These are phyloP conservation scores for Lycaon pictus DNA, from an alignment of 2,113 vertebrate genomes.

Conservation along the genomic window DNA sequence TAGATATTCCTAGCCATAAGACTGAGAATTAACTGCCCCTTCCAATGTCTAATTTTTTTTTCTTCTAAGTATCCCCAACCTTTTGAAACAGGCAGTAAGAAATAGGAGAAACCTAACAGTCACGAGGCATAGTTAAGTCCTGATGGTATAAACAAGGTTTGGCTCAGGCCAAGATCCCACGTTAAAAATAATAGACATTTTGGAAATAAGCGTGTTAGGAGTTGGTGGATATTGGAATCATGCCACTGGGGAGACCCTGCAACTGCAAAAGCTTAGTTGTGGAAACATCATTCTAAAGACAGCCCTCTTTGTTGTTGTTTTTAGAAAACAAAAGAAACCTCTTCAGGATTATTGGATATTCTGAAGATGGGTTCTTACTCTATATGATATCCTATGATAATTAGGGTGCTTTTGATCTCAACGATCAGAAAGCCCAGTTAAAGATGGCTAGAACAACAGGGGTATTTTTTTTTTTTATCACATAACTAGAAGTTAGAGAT, in stretches of 20 bases:
- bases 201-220: constrained; percentile 64
- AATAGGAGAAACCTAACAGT: constrained; percentile 61
- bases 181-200: constrained; percentile 68
- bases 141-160: constrained; percentile 67
- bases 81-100: constrained; percentile 54
- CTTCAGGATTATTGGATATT: constrained; percentile 14
- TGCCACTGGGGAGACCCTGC: not conserved
- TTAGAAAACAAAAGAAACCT: constrained; percentile 57
- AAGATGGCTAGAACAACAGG: not conserved
- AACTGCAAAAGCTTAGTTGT: not conserved
- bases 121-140: constrained; percentile 27
- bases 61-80: not conserved
- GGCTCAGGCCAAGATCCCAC: constrained; percentile 46
- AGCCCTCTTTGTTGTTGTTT: not conserved
- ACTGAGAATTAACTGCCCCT: constrained; percentile 60
- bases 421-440: not conserved
- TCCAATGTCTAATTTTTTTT: not conserved
- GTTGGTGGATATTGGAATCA: not conserved
- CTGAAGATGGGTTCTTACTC: not conserved
- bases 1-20: constrained; percentile 56
- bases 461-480: not conserved
- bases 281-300: not conserved
- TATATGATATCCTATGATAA: constrained; percentile 8
- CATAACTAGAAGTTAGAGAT: not conserved
- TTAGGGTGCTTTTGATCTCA: constrained; percentile 23